These are phyloP conservation scores for Deilephila porcellus DNA, from an alignment of 2,888 invertebrate species.

Conservation along the genomic window DNA sequence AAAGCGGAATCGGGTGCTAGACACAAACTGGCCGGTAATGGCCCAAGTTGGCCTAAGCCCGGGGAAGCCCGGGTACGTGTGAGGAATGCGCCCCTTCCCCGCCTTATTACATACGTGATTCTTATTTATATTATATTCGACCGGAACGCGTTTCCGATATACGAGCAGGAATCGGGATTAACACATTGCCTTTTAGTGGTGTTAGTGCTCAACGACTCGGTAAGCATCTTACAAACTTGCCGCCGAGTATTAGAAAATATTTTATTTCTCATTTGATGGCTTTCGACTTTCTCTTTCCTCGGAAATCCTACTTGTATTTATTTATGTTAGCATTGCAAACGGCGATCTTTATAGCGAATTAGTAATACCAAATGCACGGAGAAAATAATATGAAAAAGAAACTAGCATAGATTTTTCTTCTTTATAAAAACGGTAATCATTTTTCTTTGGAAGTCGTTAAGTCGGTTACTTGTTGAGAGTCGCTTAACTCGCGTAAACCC, in stretches of 20 bases:
- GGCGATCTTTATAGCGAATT: not conserved
- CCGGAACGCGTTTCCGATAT: conserved; percentile 65
- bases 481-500: not conserved
- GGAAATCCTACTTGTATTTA: not conserved
- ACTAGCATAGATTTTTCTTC: not conserved
- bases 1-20: conserved; percentile 52
- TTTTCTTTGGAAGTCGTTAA: not conserved
- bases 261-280: conserved; percentile 14
- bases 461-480: not conserved
- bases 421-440: not conserved
- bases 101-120: conserved; percentile 84
- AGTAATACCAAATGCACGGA: not conserved
- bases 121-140: conserved; percentile 82
- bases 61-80: conserved; percentile 75
- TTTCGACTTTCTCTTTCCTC: not conserved
- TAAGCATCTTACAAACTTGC: conserved; percentile 64
- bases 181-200: conserved; percentile 69
- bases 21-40: conserved; percentile 67
- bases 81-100: conserved; percentile 71
- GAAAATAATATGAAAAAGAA: not conserved
- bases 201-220: conserved; percentile 64
- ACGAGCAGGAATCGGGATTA: conserved; percentile 68
- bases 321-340: not conserved
- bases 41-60: conserved; percentile 78
- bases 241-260: conserved; percentile 27